A percentile compares a stretch with the other conserved stretches of the same genome.
These are phyloP conservation scores for Plestiodon gilberti DNA, from an alignment of 2,113 vertebrate genomes.

Conservation along the genomic window DNA sequence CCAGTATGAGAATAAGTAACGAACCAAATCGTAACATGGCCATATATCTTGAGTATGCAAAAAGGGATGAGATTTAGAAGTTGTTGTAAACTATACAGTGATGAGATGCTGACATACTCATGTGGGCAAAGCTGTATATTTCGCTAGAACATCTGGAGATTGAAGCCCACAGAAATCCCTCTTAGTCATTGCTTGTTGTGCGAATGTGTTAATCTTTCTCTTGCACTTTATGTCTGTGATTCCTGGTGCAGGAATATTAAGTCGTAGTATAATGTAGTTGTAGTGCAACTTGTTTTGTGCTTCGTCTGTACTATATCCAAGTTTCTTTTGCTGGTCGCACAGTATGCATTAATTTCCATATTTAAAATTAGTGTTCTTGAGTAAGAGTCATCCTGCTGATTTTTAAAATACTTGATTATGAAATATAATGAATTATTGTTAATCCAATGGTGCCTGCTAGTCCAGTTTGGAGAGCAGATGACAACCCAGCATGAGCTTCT, in stretches of 20 bases:
- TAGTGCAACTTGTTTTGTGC: background rate
- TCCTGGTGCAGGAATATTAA: background rate
- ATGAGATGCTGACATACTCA: background rate
- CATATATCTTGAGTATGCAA: background rate
- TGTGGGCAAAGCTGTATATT: background rate
- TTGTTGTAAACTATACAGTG: background rate
- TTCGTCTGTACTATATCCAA: background rate
- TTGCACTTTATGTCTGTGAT: background rate
- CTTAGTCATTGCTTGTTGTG: background rate
- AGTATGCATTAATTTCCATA: background rate
- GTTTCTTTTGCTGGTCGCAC: background rate
- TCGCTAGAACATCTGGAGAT: background rate
- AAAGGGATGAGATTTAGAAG: background rate
- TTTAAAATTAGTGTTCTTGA: conserved; percentile 19
- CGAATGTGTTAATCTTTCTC: background rate
- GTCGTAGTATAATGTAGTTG: background rate
- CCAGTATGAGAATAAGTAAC: background rate
- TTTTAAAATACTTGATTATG: conserved; percentile 20
- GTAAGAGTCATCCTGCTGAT: conserved; percentile 7
- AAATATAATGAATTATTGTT: conserved; percentile 33
- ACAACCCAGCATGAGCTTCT: conserved; percentile 75
- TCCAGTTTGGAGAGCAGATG: conserved; percentile 70
- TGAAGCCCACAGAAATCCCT: no score
- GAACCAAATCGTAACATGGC: background rate
- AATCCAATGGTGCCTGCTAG: conserved; percentile 24